Percentiles rank a stretch among this genome's conserved stretches.
Evolutionary conservation across 2,888 invertebrate species (phyloP).

Genomic region (Tetrapedia diversipes): DNA sequence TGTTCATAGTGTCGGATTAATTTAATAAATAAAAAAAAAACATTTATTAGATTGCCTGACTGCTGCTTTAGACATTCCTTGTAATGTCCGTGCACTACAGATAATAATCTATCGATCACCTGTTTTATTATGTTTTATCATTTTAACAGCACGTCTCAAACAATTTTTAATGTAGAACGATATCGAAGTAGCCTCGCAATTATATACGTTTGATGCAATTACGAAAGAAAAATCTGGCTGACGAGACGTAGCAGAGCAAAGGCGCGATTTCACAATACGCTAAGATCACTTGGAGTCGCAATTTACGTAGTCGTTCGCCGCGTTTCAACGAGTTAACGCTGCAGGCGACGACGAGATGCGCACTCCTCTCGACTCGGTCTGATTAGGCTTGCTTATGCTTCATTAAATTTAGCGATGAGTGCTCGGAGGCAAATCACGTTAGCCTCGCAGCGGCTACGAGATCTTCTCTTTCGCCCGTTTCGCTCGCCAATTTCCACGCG

Average conservation of each 20-base stretch:
- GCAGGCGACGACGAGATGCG: conserved; percentile 41
- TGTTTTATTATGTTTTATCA: too few relatives aligned
- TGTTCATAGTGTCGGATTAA: too few relatives aligned
- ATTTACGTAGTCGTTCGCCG: conserved; percentile 39
- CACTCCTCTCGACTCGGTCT: conserved; percentile 36
- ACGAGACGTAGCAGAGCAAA: not conserved
- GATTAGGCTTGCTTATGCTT: conserved; percentile 54
- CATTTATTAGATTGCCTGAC: too few relatives aligned
- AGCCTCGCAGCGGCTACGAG: not conserved
- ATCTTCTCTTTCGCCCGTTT: conserved; percentile 18
- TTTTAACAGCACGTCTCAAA: too few relatives aligned
- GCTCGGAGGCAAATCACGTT: conserved; percentile 42
- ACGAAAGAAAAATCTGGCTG: too few relatives aligned
- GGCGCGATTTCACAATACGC: conserved; percentile 10
- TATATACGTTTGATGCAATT: too few relatives aligned
- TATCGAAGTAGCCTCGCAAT: too few relatives aligned
- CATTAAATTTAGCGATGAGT: conserved; percentile 49
- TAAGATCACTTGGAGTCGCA: conserved; percentile 33
- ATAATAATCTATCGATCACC: too few relatives aligned
- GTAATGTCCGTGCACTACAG: too few relatives aligned
- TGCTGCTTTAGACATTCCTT: too few relatives aligned
- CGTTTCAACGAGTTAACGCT: conserved; percentile 50
- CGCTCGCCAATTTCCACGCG: not conserved
- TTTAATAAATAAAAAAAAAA: too few relatives aligned
- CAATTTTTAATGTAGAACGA: too few relatives aligned